These are phyloP conservation scores for Caenorhabditis sp. DNA, from an alignment of 2,888 invertebrate species.

Conservation along the genomic window DNA sequence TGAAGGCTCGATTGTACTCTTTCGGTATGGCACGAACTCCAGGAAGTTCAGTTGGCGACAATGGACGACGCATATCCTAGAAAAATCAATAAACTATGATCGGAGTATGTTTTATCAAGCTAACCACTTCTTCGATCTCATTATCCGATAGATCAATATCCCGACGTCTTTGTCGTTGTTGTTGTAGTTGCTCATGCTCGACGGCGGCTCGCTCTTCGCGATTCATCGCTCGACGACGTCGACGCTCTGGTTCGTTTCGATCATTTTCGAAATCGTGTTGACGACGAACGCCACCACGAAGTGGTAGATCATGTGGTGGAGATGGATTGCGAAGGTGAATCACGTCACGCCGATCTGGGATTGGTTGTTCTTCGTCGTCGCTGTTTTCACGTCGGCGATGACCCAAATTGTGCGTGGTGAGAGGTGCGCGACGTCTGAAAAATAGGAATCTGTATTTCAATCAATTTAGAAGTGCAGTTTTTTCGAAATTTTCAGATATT, in stretches of 20 bases:
- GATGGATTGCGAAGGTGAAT: slow-evolving; percentile 7
- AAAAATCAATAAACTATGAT: background rate
- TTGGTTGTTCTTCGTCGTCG: background rate
- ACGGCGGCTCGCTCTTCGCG: too few relatives aligned
- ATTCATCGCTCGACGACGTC: too few relatives aligned
- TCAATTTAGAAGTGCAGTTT: too few relatives aligned
- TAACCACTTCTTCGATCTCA: background rate
- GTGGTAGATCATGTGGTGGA: background rate
- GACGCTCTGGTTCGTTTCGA: too few relatives aligned
- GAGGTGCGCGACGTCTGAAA: background rate
- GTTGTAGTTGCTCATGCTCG: too few relatives aligned
- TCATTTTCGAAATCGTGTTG: background rate
- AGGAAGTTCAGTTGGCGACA: slow-evolving; percentile 34
- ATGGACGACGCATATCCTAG: slow-evolving; percentile 3
- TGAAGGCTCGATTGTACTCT: slow-evolving; percentile 27
- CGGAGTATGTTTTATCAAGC: background rate
- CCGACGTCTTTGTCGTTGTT: too few relatives aligned
- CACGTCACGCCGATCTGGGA: background rate
- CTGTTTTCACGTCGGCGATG: background rate
- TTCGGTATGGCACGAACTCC: slow-evolving; percentile 39
- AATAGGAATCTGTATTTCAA: too few relatives aligned
- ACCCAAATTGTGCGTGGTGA: background rate
- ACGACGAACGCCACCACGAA: too few relatives aligned
- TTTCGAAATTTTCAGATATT: too few relatives aligned
- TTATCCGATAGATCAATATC: background rate